Conservation (phyloP, 1,140 invertebrate genomes). For the Phortica variegata region DNA sequence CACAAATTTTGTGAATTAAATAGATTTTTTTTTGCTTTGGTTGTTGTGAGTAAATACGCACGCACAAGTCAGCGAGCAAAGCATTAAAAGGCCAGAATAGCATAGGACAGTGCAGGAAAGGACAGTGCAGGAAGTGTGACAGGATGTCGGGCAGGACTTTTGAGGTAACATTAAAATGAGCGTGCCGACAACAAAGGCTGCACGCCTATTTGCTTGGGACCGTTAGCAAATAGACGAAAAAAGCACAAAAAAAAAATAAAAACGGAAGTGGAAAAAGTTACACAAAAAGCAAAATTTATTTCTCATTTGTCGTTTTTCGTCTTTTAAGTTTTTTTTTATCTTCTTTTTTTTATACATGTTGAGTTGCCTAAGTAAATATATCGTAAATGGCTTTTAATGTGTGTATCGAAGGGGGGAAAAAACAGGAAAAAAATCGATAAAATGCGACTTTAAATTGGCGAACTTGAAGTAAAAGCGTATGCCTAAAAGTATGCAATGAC, state of each 20-base stretch:
- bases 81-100: not conserved
- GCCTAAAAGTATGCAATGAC: slow-evolving; percentile 2
- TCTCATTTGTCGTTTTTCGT: slow-evolving; percentile 27
- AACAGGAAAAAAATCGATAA: not conserved
- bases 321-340: slow-evolving; percentile 1
- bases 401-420: not conserved
- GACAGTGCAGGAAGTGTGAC: too few species aligned
- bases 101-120: too few species aligned
- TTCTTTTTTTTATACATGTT: slow-evolving; percentile 28
- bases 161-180: too few species aligned
- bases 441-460: not conserved
- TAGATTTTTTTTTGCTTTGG: not conserved
- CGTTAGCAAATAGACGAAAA: too few species aligned
- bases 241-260: slow-evolving; percentile 13
- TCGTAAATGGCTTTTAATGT: too few species aligned
- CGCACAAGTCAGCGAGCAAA: slow-evolving; percentile 17
- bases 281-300: slow-evolving; percentile 7
- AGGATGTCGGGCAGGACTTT: too few species aligned
- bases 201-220: too few species aligned
- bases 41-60: not conserved
- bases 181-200: too few species aligned
- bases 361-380: slow-evolving; percentile 29
- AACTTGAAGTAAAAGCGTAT: not conserved
- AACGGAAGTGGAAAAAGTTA: slow-evolving; percentile 1
- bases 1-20: too few species aligned